phyloP scores from a whole-genome alignment of 2,113 vertebrate species.

The Tetrax tetrax region DNA sequence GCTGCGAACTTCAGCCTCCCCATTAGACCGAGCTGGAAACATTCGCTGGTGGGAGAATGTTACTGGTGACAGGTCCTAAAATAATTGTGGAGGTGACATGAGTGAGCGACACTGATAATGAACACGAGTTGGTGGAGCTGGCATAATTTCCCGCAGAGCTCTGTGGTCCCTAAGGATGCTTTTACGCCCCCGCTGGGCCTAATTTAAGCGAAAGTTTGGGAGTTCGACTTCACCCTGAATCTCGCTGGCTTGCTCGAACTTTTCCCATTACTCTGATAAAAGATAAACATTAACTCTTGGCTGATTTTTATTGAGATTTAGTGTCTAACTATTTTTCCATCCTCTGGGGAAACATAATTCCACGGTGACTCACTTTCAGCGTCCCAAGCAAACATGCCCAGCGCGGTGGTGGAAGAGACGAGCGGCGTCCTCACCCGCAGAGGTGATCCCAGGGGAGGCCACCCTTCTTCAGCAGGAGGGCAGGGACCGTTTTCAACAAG shows the following conservation, averaged over 20 bases:
- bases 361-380: rapidly evolving
- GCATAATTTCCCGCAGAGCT: slow-evolving; percentile 22
- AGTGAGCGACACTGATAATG: slow-evolving; percentile 44
- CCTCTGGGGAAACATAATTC: not conserved
- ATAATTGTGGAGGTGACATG: slow-evolving; percentile 61
- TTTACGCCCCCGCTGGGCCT: slow-evolving; percentile 48
- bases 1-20: not conserved
- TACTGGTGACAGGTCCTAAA: slow-evolving; percentile 56
- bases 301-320: not conserved
- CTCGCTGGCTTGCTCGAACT: not conserved
- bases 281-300: slow-evolving; percentile 15
- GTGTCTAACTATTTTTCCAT: not conserved
- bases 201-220: slow-evolving; percentile 57
- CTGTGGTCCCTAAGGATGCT: slow-evolving; percentile 38
- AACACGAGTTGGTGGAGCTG: slow-evolving; percentile 56
- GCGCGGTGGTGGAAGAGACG: rapidly evolving
- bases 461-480: not conserved
- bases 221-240: slow-evolving; percentile 32
- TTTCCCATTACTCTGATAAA: not conserved
- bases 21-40: slow-evolving; percentile 23
- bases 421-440: rapidly evolving
- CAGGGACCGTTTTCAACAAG: not conserved
- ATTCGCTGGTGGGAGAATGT: slow-evolving; percentile 59
- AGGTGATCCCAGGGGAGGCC: not conserved
- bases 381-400: not conserved